Evolutionary conservation across 2,888 invertebrate species (phyloP).

Genomic region (Watsonalla binaria): DNA sequence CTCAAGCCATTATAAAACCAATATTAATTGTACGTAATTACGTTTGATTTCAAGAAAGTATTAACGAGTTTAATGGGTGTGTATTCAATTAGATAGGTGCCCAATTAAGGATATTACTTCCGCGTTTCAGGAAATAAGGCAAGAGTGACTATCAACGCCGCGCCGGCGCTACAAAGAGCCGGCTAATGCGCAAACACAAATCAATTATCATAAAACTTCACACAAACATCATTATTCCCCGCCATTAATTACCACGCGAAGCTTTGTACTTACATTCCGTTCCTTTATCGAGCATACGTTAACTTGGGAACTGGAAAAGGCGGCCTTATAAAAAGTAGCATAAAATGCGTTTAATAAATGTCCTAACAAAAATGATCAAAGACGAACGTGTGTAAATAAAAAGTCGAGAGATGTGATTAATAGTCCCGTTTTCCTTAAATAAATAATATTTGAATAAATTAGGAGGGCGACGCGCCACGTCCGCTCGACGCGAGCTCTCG

Average conservation of each 20-base stretch:
- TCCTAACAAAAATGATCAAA: constrained; percentile 64
- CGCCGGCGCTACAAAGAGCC: background rate
- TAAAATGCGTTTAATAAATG: constrained; percentile 55
- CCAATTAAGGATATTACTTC: background rate
- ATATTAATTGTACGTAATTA: background rate
- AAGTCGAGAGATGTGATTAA: constrained; percentile 75
- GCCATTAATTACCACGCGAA: background rate
- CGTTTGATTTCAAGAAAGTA: background rate
- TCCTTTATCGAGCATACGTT: constrained; percentile 1
- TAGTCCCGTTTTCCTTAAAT: constrained; percentile 75
- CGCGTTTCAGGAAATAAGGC: background rate
- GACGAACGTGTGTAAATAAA: constrained; percentile 69
- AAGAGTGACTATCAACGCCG: background rate
- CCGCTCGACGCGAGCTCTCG: constrained; percentile 65
- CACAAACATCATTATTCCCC: background rate
- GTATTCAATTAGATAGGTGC: background rate
- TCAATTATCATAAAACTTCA: constrained; percentile 2
- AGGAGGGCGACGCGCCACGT: constrained; percentile 64
- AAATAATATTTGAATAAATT: constrained; percentile 78
- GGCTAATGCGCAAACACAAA: background rate
- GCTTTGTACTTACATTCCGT: background rate
- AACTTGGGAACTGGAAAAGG: constrained; percentile 20
- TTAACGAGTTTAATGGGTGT: background rate
- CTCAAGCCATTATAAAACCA: background rate
- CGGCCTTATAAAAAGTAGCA: constrained; percentile 33